phyloP scores from a whole-genome alignment of 2,888 invertebrate species.

The Amorpha juglandis region DNA sequence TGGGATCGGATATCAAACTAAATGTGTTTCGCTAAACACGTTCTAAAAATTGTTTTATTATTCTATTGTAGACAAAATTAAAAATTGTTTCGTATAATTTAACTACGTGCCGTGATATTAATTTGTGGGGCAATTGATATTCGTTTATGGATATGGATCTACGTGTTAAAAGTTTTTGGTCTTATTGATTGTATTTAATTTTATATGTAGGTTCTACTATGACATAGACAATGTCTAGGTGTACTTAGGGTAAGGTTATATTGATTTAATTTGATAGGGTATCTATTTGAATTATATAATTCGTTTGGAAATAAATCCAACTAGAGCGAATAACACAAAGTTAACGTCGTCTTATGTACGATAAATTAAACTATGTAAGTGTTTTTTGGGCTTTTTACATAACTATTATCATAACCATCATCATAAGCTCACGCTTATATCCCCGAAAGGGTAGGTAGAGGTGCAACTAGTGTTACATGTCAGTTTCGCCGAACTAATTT shows the following conservation, averaged over 20 bases:
- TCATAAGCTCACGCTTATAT: too few species aligned
- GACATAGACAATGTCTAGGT: too few species aligned
- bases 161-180: too few species aligned
- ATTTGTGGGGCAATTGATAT: background rate
- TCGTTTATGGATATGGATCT: background rate
- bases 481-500: too few species aligned
- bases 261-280: background rate
- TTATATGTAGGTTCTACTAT: too few species aligned
- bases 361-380: too few species aligned
- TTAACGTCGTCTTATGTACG: background rate
- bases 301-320: background rate
- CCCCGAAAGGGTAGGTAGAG: too few species aligned
- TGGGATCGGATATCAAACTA: conserved; percentile 58
- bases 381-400: too few species aligned
- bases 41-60: conserved; percentile 7
- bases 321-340: background rate
- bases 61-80: background rate
- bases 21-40: conserved; percentile 52
- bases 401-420: too few species aligned
- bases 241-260: background rate
- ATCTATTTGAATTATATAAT: background rate
- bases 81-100: background rate
- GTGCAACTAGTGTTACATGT: too few species aligned
- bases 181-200: too few species aligned
- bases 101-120: background rate